Percentiles rank a stretch among this genome's conserved stretches.
phyloP scores from a whole-genome alignment of 30 jellyfish, hydroid and myxozoan genomes.

The Cassiopea xamachana region DNA sequence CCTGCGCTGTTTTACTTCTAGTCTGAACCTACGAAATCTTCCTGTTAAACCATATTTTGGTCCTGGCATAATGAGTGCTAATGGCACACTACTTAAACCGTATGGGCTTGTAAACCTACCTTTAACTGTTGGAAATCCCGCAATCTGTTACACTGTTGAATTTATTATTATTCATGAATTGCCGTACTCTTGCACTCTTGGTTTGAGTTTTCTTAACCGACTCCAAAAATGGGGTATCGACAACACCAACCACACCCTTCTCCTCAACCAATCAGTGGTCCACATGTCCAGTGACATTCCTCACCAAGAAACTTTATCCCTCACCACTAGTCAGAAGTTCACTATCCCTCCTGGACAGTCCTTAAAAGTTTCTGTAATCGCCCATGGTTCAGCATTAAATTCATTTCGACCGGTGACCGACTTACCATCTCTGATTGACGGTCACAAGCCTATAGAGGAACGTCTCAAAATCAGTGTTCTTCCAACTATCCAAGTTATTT shows the following conservation, averaged over 20 bases:
- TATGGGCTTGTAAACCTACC: slow-evolving; percentile 29
- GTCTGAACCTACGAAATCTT: slow-evolving; percentile 31
- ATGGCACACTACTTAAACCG: slow-evolving; percentile 43
- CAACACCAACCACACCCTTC: slow-evolving; percentile 37
- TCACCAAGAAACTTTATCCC: background rate
- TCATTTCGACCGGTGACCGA: slow-evolving; percentile 30
- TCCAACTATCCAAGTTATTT: background rate
- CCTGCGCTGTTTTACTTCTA: slow-evolving; percentile 34
- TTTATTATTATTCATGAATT: slow-evolving; percentile 33
- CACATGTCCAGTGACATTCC: slow-evolving; percentile 22
- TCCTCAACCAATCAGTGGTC: slow-evolving; percentile 41
- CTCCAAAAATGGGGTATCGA: slow-evolving; percentile 45
- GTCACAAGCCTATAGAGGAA: slow-evolving; percentile 32
- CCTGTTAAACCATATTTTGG: slow-evolving; percentile 27
- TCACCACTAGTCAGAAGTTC: background rate
- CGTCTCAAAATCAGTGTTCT: slow-evolving; percentile 14
- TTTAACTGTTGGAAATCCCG: slow-evolving; percentile 44
- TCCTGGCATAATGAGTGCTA: slow-evolving; percentile 47
- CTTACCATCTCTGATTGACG: slow-evolving; percentile 8
- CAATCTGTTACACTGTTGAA: slow-evolving; percentile 41
- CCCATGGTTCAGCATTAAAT: slow-evolving; percentile 21
- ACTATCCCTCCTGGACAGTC: slow-evolving; percentile 34
- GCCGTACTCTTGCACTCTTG: slow-evolving; percentile 63
- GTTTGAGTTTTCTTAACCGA: slow-evolving; percentile 56
- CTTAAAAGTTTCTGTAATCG: background rate